Base-by-base conservation (phyloP, 2,888 invertebrate genomes). In the Patella caerulea region DNA sequence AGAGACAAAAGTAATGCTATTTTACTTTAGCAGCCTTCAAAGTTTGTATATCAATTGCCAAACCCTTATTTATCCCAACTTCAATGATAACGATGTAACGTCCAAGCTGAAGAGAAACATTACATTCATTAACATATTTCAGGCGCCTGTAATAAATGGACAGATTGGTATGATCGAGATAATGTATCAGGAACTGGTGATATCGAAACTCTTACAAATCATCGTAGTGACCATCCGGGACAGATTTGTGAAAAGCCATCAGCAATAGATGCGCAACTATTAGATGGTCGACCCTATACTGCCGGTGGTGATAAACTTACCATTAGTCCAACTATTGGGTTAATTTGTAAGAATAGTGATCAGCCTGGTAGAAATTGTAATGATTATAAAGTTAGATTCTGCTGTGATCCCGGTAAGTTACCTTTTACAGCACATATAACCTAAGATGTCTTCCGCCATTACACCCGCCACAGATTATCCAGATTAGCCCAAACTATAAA, bases 321-420 rank as follows among this genome's bases (percentile, higher is more conserved):
- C 19, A 24, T 65, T 12, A 24, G 19, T 65, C 19, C 65, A 24
- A 65, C 12, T 65, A 24, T 14, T 65, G 65, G 65, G n/a, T 14
- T 65, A 65, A 65, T 65, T 24, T 65, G 65, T 65, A 65, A 65
- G 24, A 65, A 65, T 24, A 11, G 11, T 24, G 12, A 65, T 12
- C 65, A 65, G 24, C 0, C 24, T 65, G 24, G 24, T 65, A 4
- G 65, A 12, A 45, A 9, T 9, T 65, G 65, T 65, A 4, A 65
- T 65, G 65, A 65, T 65, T 65, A 65, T 65, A 65, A 24, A 65
- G 65, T 65, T 65, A 65, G 65, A 65, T 65, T 24, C 65, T 65
- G 65, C 14, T 65, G 65, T 19, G 45, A 9, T 45, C 45, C 45
- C 3, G 5, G 45, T 45, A 45, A 45, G 45, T 45, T 45, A 45